phyloP scores from a whole-genome alignment of 2,113 vertebrate genomes.

The Neofelis nebulosa region DNA sequence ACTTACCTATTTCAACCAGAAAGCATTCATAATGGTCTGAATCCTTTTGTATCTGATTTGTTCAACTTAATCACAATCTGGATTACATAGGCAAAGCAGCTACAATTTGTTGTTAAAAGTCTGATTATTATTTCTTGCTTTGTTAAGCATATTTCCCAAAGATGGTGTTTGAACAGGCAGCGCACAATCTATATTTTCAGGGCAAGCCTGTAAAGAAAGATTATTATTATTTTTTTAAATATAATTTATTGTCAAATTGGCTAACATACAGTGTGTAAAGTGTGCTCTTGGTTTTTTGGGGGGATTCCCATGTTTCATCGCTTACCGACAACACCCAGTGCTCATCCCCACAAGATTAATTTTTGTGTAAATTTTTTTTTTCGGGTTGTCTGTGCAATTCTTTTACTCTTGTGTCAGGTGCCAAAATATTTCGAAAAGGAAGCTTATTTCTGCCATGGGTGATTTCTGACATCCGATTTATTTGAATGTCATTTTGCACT shows the following conservation, averaged over 20 bases:
- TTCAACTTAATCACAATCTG: neutral
- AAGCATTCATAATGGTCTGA: neutral
- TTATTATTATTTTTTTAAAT: neutral
- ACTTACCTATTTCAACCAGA: neutral
- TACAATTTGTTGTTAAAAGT: conserved; percentile 5
- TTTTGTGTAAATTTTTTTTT: conserved; percentile 52
- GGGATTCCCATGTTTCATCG: no score
- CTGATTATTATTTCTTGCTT: conserved; percentile 48
- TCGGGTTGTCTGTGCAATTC: conserved; percentile 59
- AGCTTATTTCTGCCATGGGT: conserved; percentile 74
- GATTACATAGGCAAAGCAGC: neutral
- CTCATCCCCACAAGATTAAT: neutral
- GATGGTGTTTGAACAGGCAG: conserved; percentile 10
- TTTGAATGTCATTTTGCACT: conserved; percentile 77
- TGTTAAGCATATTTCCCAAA: conserved; percentile 48
- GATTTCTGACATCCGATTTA: conserved; percentile 77
- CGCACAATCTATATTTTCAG: conserved; percentile 27
- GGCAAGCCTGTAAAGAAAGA: neutral
- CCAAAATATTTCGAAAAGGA: conserved; percentile 74
- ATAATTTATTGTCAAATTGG: no score
- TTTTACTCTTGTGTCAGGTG: conserved; percentile 72
- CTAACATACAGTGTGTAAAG: no score
- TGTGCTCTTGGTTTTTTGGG: no score
- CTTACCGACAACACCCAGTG: no score
- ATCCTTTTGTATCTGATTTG: neutral